phyloP scores from a whole-genome alignment of 2,888 invertebrate genomes.

The Apodemia duryi region DNA sequence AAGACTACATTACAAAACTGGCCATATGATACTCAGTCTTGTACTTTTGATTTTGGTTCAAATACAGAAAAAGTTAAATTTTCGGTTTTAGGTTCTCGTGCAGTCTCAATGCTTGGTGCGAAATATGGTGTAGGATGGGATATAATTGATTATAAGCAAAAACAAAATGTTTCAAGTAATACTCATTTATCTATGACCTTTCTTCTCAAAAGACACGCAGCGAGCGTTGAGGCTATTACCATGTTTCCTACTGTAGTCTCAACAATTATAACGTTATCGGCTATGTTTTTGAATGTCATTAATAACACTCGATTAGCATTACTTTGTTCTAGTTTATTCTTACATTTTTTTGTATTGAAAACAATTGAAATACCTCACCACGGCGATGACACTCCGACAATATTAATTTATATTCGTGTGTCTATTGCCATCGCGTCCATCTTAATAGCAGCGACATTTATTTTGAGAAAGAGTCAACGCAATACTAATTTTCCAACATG shows the following conservation, averaged over 20 bases:
- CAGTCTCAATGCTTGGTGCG: slow-evolving; percentile 32
- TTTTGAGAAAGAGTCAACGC: slow-evolving; percentile 36
- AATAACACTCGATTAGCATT: slow-evolving; percentile 36
- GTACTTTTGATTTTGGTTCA: slow-evolving; percentile 35
- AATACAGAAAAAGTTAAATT: slow-evolving; percentile 27
- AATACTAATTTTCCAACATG: slow-evolving; percentile 31
- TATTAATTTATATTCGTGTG: slow-evolving; percentile 41
- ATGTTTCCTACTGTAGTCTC: slow-evolving; percentile 39
- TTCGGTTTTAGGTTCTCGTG: slow-evolving; percentile 26
- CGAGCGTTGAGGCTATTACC: slow-evolving; percentile 31
- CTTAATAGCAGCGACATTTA: slow-evolving; percentile 35
- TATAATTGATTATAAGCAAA: slow-evolving; percentile 39
- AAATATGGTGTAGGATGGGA: slow-evolving; percentile 46
- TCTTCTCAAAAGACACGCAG: slow-evolving; percentile 43
- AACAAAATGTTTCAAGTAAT: slow-evolving; percentile 26
- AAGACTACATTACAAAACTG: slow-evolving; percentile 39
- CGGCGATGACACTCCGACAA: slow-evolving; percentile 36
- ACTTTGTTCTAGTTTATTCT: slow-evolving; percentile 39
- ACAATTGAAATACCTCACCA: slow-evolving; percentile 40
- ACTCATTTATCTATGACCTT: slow-evolving; percentile 40
- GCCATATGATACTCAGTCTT: slow-evolving; percentile 44
- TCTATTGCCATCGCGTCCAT: slow-evolving; percentile 40
- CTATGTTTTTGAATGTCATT: slow-evolving; percentile 39
- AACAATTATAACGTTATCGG: slow-evolving; percentile 36
- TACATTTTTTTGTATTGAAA: slow-evolving; percentile 39